These are phyloP conservation scores for Heliocidaris tuberculata DNA, from an alignment of 35 echinoderm and acorn worm genomes.

Conservation along the genomic window DNA sequence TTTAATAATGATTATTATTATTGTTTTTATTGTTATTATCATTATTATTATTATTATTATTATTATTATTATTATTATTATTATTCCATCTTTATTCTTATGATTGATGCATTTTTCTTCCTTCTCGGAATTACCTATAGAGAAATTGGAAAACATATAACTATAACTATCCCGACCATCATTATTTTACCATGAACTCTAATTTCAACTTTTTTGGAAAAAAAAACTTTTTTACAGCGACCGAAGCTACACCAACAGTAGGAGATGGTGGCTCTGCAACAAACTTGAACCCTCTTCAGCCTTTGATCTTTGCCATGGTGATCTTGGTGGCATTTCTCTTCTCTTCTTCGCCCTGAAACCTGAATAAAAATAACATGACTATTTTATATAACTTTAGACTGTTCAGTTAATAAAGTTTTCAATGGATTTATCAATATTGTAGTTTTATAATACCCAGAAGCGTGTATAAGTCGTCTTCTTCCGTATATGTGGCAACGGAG, in stretches of 20 bases:
- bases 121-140: no score
- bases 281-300: background rate
- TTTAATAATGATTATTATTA: no score
- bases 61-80: no score
- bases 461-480: no score
- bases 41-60: no score
- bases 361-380: background rate
- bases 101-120: no score
- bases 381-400: background rate
- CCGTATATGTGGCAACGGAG: no score
- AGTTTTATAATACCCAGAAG: no score
- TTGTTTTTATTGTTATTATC: no score
- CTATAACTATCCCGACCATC: background rate
- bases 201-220: background rate
- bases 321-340: background rate
- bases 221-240: background rate
- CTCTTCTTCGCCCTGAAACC: background rate
- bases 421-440: background rate
- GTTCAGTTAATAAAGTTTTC: background rate
- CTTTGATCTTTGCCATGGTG: background rate
- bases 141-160: no score
- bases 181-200: background rate
- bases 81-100: no score
- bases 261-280: background rate
- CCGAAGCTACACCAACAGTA: background rate